Evolutionary conservation across 2,888 invertebrate genomes (phyloP), one percentile per base, ranked within the genome.

Genomic region (Galerucella nymphaeae): DNA sequence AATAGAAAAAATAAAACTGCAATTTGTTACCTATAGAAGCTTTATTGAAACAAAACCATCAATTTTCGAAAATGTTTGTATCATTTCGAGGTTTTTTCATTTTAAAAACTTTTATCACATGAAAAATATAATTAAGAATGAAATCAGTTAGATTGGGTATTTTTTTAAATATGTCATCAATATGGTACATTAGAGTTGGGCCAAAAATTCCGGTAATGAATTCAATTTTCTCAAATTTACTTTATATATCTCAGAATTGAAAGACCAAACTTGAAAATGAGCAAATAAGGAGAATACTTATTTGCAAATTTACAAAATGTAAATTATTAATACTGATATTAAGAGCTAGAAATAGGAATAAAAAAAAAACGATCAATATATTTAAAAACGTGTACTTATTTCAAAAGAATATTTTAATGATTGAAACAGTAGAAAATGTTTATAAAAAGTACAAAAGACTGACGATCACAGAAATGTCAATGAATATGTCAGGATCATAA

Each of bases 391-490:
- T 53, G 48, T 53, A 16, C 16, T 53, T 18, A 18, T 16, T n/a
- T 53, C 18, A 53, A 18, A 16, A 53, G 16, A 16, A 18, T 50
- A n/a, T 42, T 70, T 63, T 57, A 69, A 45, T 57, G n/a, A 41
- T 45, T 30, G 67, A 71, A 71, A 67, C 55, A 67, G 72, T 72
- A 75, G 71, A 75, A 75, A 75, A 72, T 73, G 55, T 66, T 69
- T 75, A 75, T 75, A 75, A 75, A 75, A 75, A 69, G 75, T 73
- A 75, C 69, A 72, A 75, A 75, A 75, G 66, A 75, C 70, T 70
- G 61, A 64, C 41, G 48, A 72, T 67, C 67, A 67, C 66, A 71
- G 59, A 71, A 71, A 61, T 50, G 59, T 71, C 9, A 63, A 57
- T 71, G 23, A 53, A 63, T 71, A 71, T 48, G 59, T 70, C 64